A percentile compares a stretch with the other conserved stretches of the same genome.
Evolutionary conservation across 2,797 vertebrate species (phyloP).

Genomic region (Cyprinella venusta): DNA sequence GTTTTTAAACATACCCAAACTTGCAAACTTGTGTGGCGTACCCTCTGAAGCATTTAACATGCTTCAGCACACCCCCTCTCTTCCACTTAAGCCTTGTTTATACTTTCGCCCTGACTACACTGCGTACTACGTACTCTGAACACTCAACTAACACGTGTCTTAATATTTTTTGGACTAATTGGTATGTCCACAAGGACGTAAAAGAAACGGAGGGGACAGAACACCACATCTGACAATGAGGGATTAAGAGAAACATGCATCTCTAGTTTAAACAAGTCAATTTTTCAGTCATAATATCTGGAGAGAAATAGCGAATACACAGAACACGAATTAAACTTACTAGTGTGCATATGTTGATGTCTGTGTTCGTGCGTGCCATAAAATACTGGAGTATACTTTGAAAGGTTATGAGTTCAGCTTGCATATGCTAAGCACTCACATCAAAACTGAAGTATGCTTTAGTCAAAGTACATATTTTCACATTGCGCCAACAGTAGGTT

Average conservation of each 20-base stretch:
- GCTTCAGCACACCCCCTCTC: neutral
- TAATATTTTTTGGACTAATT: neutral
- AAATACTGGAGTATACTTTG: neutral
- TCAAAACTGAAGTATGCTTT: constrained; percentile 2
- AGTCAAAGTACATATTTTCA: neutral
- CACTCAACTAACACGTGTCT: neutral
- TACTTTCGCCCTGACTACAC: too few species aligned
- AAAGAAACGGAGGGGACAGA: neutral
- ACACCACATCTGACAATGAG: neutral
- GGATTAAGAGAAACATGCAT: neutral
- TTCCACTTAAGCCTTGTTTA: too few species aligned
- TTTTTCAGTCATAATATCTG: neutral
- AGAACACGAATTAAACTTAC: neutral
- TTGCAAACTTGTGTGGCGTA: neutral
- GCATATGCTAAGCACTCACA: neutral
- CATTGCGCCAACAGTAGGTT: neutral
- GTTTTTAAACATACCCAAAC: neutral
- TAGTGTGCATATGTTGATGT: neutral
- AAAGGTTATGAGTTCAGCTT: neutral
- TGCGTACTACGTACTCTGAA: neutral
- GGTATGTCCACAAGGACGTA: neutral
- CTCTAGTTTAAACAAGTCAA: neutral
- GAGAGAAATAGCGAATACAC: neutral
- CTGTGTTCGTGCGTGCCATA: neutral
- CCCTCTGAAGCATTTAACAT: neutral